Base-by-base conservation (phyloP, 1,140 invertebrate species). In the Euschistus heros region DNA sequence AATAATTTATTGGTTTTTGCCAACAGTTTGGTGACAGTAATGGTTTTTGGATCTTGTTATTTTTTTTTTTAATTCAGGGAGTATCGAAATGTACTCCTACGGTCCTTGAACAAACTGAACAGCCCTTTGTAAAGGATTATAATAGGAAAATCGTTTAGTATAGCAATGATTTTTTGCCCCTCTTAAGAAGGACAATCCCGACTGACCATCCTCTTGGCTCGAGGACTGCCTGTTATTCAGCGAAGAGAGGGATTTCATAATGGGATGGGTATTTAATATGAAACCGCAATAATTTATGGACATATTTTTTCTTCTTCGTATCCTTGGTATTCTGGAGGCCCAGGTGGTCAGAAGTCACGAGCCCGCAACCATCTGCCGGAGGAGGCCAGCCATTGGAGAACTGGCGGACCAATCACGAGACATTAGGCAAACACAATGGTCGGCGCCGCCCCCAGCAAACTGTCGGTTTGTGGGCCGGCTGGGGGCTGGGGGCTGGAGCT, bases 321-420 rank as follows among this genome's bases (percentile, higher is more conserved):
- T 50, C 47, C 3, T 50, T 6, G 5, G 47, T 50, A 22, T 50
- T 18, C n/a, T 6, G n/a, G 47, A 18, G 5, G n/a, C 8, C 47
- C 47, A 50, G 47, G 47, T 50, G 47, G 47, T 6, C n/a, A 50
- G 22, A 14, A 50, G 47, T 22, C 47, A 50, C 47, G 47, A 50
- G 47, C 22, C 47, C 10, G 47, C 1, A 2, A 50, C 3, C 47
- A 50, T 50, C 47, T 50, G 47, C n/a, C 47, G 6, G n/a, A 18
- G 47, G 10, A 50, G 47, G 47, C n/a, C n/a, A n/a, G n/a, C n/a
- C n/a, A 50, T 50, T 50, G 47, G 47, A 20, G n/a, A 13, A 22
- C 47, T 18, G 47, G 47, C n/a, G 47, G 47, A 50, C 47, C 47
- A 50, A 50, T 50, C 47, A 50, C 47, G 47, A 50, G 5, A 50